Evolutionary conservation across 2,888 invertebrate genomes (phyloP).

Genomic region (Agriopis marginaria): DNA sequence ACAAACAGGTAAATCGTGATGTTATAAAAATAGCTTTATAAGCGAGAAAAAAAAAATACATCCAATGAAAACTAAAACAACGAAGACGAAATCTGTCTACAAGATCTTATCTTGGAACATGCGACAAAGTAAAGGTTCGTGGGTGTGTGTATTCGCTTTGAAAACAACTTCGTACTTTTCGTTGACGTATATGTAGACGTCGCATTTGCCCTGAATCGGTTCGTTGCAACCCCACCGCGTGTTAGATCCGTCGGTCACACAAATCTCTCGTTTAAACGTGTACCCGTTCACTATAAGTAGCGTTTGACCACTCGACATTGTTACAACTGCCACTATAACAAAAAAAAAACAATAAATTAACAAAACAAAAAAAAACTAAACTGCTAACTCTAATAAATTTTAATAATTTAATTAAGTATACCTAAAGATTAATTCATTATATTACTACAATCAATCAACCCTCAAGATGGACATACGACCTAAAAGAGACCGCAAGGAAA

Average conservation of each 20-base stretch:
- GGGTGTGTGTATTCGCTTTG: conserved; percentile 67
- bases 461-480: no score
- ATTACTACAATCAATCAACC: no score
- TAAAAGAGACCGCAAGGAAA: no score
- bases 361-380: neutral
- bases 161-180: conserved; percentile 68
- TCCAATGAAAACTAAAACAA: neutral
- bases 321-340: conserved; percentile 73
- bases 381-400: no score
- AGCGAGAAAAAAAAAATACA: neutral
- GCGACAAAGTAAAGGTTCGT: conserved; percentile 69
- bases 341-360: conserved; percentile 35
- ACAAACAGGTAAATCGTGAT: neutral
- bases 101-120: conserved; percentile 70
- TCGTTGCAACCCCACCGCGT: conserved; percentile 73
- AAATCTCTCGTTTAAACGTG: conserved; percentile 66
- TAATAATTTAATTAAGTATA: no score
- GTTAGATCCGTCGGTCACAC: conserved; percentile 55
- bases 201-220: conserved; percentile 63
- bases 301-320: conserved; percentile 68
- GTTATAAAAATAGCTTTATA: neutral
- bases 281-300: conserved; percentile 73
- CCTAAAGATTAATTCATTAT: no score
- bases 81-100: conserved; percentile 42
- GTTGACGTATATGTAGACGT: conserved; percentile 69